Evolutionary conservation across 92 coral and sea anemone species (phyloP).

Genomic region (Epizoanthus rinbou): DNA sequence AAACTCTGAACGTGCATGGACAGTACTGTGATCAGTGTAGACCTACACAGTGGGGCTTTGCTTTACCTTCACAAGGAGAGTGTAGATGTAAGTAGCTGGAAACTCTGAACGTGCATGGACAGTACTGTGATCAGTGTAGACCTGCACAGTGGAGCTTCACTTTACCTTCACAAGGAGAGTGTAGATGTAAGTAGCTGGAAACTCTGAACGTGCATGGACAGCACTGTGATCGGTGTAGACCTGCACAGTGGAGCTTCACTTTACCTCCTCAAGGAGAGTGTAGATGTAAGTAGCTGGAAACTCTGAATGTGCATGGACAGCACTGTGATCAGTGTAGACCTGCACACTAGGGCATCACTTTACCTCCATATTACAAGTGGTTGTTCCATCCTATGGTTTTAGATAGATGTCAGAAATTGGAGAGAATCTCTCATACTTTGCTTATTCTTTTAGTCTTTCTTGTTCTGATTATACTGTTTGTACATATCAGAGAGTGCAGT

Average conservation of each 20-base stretch:
- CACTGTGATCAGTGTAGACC: slow-evolving; percentile 82
- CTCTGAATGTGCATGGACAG: slow-evolving; percentile 67
- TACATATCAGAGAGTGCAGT: too few relatives aligned
- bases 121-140: slow-evolving; percentile 77
- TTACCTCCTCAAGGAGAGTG: slow-evolving; percentile 29
- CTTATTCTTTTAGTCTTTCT: neutral
- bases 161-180: slow-evolving; percentile 76
- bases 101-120: slow-evolving; percentile 62
- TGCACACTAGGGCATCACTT: slow-evolving; percentile 84
- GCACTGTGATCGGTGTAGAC: slow-evolving; percentile 78
- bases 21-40: slow-evolving; percentile 80
- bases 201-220: slow-evolving; percentile 65
- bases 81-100: slow-evolving; percentile 57
- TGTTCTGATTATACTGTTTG: neutral
- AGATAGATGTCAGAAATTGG: neutral
- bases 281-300: too few relatives aligned
- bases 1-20: slow-evolving; percentile 57
- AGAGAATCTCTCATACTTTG: neutral
- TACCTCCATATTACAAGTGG: slow-evolving; percentile 50
- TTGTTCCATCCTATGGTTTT: too few relatives aligned
- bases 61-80: slow-evolving; percentile 74
- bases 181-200: slow-evolving; percentile 51
- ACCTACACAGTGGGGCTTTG: slow-evolving; percentile 89
- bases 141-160: slow-evolving; percentile 91
- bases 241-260: slow-evolving; percentile 87